These are phyloP conservation scores for Zeuzera pyrina DNA, from an alignment of 2,888 invertebrate species.

Conservation along the genomic window DNA sequence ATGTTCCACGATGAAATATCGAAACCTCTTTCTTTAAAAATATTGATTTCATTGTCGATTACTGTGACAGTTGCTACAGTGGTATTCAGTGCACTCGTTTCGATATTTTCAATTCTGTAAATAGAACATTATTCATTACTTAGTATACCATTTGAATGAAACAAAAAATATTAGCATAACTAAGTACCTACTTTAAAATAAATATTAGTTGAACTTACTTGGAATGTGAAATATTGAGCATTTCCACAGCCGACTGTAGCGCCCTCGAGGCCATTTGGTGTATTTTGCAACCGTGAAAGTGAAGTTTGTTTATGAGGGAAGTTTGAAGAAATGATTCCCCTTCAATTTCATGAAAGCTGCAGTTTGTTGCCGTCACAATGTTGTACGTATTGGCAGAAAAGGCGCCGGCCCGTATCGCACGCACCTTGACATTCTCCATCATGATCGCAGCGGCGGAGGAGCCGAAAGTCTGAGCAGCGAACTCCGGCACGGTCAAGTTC, in stretches of 20 bases:
- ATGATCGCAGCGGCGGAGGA: constrained; percentile 75
- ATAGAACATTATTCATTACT: constrained; percentile 2
- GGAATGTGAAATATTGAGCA: constrained; percentile 76
- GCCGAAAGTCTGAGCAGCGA: constrained; percentile 76
- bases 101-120: constrained; percentile 76
- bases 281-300: constrained; percentile 73
- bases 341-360: constrained; percentile 73
- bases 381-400: constrained; percentile 79
- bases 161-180: not conserved
- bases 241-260: constrained; percentile 75
- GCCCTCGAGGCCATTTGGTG: constrained; percentile 71
- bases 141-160: not conserved
- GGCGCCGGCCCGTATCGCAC: constrained; percentile 73
- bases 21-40: constrained; percentile 73
- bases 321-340: constrained; percentile 76
- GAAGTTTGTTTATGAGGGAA: constrained; percentile 75
- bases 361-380: constrained; percentile 75
- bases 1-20: constrained; percentile 77
- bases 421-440: constrained; percentile 64
- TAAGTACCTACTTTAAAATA: not conserved
- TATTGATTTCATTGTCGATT: constrained; percentile 74
- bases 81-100: constrained; percentile 76
- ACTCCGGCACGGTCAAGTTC: constrained; percentile 70
- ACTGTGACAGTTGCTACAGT: constrained; percentile 76
- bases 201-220: constrained; percentile 47